Evolutionary conservation across 2,113 vertebrate genomes (phyloP), one percentile per base, ranked within the genome.

Genomic region (Podarcis muralis): DNA sequence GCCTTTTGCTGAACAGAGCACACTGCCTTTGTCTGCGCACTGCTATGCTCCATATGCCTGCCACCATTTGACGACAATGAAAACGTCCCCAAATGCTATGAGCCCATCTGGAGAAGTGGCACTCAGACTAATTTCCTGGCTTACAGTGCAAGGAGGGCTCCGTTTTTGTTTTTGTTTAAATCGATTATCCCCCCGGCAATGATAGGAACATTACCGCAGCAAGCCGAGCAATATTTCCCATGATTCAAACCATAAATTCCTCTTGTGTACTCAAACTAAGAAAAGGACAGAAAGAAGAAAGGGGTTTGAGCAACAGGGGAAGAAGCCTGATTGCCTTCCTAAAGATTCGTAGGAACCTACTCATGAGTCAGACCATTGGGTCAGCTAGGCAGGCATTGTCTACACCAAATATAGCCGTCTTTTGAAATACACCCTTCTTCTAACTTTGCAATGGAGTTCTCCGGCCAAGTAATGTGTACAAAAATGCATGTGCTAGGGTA

Each of bases 61-160:
- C 59, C 87, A 88, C 72, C 79, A 88, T 85, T 68, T 65, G 84
- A 72, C 37, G 94, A 89, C 68, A 57, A 75, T 11, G 72, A 89
- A 81, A 89, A 85, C 80, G 1, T 59, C 59, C 9, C 76, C 75
- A 53, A 89, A 66, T 6, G 35, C 4, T 88, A 87, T 65, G 85
- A 65, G 76, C 76, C 57, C 68, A 88, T 59, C 87, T 88, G 84
- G 77, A 91, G 53, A 91, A 92, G 43, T 84, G 84, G 30, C 80
- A 62, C 65, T 92, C 88, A 1, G 79, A 35, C 79, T 84, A 83
- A 92, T 87, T 79, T 89, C 76, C 89, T 4, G 59, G 82, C 87
- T 90, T 81, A 69, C 15, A 89, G 74, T 23, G 48, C 1, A 83
- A 0, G 0, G 69, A 48, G 59, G 11, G 18, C 16, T 30, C 69